These are phyloP conservation scores for Paramuricea clavata DNA, from an alignment of 92 coral and sea anemone species.

Conservation along the genomic window DNA sequence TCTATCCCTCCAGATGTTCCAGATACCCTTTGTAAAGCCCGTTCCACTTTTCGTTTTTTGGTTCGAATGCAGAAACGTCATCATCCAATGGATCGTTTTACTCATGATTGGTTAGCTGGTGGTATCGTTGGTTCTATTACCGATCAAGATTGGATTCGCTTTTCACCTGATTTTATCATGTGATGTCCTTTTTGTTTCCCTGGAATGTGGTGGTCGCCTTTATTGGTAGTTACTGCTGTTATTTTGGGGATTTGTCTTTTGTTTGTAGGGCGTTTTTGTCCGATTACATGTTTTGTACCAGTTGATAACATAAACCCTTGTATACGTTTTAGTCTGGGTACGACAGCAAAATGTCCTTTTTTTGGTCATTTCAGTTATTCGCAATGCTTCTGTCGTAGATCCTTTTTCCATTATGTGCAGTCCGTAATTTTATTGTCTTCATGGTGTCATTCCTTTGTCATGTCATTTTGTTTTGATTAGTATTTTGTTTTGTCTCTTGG, in stretches of 20 bases:
- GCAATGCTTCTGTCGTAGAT: no score
- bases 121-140: background rate
- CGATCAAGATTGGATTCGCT: background rate
- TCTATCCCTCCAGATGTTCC: background rate
- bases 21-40: background rate
- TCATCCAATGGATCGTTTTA: background rate
- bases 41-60: background rate
- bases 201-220: background rate
- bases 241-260: background rate
- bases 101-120: slow-evolving; percentile 12
- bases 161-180: background rate
- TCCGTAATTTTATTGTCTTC: no score
- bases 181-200: background rate
- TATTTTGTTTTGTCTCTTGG: no score
- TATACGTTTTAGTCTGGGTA: no score
- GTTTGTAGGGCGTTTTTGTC: background rate
- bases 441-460: no score
- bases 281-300: no score
- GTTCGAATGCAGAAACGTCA: background rate
- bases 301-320: no score
- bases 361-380: no score
- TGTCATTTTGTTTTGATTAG: no score
- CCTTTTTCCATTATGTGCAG: no score
- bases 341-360: no score
- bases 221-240: background rate